Percentiles rank a stretch among this genome's conserved stretches.
phyloP scores from a whole-genome alignment of 2,113 vertebrate genomes.

The Conger conger region DNA sequence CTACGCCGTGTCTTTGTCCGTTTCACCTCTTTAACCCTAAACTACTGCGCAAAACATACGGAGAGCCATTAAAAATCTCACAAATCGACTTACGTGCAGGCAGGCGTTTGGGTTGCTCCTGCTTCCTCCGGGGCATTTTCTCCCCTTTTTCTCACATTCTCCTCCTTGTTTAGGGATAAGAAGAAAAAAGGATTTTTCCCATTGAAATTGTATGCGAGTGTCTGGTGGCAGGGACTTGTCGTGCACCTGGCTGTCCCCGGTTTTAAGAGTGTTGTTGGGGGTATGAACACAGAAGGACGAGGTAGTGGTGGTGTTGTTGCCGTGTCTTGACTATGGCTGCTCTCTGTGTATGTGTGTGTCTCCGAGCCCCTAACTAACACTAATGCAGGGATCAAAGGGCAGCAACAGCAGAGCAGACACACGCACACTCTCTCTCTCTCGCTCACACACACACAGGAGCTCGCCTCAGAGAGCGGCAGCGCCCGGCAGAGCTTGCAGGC shows the following conservation, averaged over 20 bases:
- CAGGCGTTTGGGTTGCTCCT: slow-evolving; percentile 99
- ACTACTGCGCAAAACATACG: slow-evolving; percentile 85
- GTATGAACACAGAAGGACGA: slow-evolving; percentile 74
- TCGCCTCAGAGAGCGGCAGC: not conserved
- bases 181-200: slow-evolving; percentile 70
- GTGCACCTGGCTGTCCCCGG: slow-evolving; percentile 76
- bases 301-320: slow-evolving; percentile 74
- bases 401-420: slow-evolving; percentile 79
- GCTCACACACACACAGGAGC: slow-evolving; percentile 10
- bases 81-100: slow-evolving; percentile 93
- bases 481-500: slow-evolving; percentile 9
- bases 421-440: not conserved
- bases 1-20: slow-evolving; percentile 92
- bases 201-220: slow-evolving; percentile 73
- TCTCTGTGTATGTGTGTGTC: slow-evolving; percentile 79
- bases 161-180: slow-evolving; percentile 84
- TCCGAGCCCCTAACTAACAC: slow-evolving; percentile 97
- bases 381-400: slow-evolving; percentile 99
- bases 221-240: slow-evolving; percentile 71
- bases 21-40: slow-evolving; percentile 97
- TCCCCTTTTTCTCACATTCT: slow-evolving; percentile 93
- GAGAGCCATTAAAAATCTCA: slow-evolving; percentile 70
- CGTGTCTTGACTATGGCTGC: slow-evolving; percentile 86
- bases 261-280: slow-evolving; percentile 69
- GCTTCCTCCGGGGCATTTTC: slow-evolving; percentile 99